A percentile compares a stretch with the other conserved stretches of the same genome.
phyloP scores from a whole-genome alignment of 2,113 vertebrate species.

The Paradisaea rubra region DNA sequence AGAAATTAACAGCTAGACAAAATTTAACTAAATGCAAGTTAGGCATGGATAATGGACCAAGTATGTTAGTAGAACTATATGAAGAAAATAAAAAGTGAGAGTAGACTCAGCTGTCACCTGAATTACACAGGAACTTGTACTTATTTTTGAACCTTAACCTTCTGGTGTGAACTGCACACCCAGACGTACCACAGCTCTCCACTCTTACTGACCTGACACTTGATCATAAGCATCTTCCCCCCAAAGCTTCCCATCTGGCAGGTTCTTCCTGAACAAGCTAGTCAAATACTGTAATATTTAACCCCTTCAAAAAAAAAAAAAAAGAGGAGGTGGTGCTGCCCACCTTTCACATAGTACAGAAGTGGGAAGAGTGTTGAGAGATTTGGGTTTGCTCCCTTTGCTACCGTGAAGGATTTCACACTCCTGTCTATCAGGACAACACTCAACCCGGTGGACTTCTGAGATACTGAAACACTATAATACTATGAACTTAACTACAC shows the following conservation, averaged over 20 bases:
- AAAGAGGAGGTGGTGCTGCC: background rate
- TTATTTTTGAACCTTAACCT: background rate
- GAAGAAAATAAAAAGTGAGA: background rate
- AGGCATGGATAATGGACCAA: background rate
- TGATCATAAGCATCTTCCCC: background rate
- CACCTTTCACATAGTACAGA: background rate
- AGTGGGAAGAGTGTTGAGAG: background rate
- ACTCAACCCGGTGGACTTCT: background rate
- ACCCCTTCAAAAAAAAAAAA: background rate
- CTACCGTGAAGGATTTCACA: background rate
- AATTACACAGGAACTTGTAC: background rate
- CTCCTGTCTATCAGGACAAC: background rate
- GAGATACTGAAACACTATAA: background rate
- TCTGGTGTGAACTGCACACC: background rate
- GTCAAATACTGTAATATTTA: background rate
- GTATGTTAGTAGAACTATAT: background rate
- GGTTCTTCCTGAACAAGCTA: background rate
- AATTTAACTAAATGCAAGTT: background rate
- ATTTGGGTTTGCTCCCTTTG: background rate
- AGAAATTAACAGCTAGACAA: background rate
- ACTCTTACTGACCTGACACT: background rate
- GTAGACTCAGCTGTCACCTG: background rate
- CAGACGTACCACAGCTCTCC: fast-evolving
- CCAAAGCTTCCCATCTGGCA: background rate
- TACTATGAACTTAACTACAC: background rate